Evolutionary conservation across 1,140 invertebrate species (phyloP).

Genomic region (Drosophila ananassae): DNA sequence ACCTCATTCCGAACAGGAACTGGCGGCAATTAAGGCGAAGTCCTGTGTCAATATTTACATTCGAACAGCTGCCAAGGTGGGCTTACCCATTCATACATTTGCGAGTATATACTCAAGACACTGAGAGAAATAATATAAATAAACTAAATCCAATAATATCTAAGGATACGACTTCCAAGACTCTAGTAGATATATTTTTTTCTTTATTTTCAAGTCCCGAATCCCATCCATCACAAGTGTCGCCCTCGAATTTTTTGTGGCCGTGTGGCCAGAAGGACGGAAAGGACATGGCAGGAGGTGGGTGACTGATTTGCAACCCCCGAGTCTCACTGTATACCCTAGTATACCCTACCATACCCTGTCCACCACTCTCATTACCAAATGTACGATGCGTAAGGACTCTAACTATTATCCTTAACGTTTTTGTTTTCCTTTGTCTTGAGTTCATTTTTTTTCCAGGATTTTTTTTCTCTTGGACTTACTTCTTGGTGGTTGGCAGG

Average conservation of each 20-base stretch:
- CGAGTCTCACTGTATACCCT: conserved; percentile 13
- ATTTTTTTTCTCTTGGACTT: conserved; percentile 14
- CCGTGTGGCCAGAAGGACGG: conserved; percentile 8
- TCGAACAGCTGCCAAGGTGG: conserved; percentile 56
- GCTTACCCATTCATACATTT: not conserved
- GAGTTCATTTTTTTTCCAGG: not conserved
- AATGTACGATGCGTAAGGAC: not conserved
- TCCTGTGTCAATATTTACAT: conserved; percentile 54
- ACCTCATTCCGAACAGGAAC: not conserved
- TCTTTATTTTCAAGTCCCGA: not conserved
- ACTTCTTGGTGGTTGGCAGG: not conserved
- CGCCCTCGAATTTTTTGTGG: not conserved
- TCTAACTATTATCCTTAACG: conserved; percentile 1
- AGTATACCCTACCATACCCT: not conserved
- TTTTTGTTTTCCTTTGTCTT: conserved; percentile 2
- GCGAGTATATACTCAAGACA: not conserved
- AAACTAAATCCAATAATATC: not conserved
- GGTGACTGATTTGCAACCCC: conserved; percentile 51
- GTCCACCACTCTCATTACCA: not conserved
- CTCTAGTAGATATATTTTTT: not conserved
- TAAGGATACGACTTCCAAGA: not conserved
- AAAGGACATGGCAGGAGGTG: not conserved
- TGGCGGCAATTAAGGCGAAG: conserved; percentile 37
- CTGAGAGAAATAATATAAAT: not conserved
- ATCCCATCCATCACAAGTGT: not conserved